Base-by-base conservation (phyloP, 2,797 vertebrate genomes). In the Peromyscus nudipes region DNA sequence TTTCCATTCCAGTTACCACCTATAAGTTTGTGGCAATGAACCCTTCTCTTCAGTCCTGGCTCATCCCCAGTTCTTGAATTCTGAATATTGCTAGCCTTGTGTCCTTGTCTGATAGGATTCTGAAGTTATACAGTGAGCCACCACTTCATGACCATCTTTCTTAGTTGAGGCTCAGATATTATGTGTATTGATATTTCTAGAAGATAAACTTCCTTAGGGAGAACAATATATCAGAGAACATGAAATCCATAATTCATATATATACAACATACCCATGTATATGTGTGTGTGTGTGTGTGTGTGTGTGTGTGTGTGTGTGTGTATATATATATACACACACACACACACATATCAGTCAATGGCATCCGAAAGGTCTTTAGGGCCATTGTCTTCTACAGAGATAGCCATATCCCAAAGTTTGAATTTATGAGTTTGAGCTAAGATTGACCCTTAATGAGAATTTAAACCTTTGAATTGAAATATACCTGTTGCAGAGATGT, bases 401-500 rank as follows among this genome's bases (percentile, higher is more conserved):
- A 80, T 79, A 94, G 40, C 69, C 91, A 49, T 96, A 91, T 46
- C 37, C 46, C 55, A 52, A 76, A 86, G 57, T 96, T 96, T 94
- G 91, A 92, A 25, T 86, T 97, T 83, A 91, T 64, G 46, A 92
- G 46, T 94, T 89, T 89, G 67, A 97, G 31, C 9, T 83, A 31
- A 65, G 27, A 69, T 1, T 92, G 46, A 34, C 80, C 40, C 69
- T 95, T 91, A 94, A 34, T 94, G 94, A 93, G 97, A 52, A 81
- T 96, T 83, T 95, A 71, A 91, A 87, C 77, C 90, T 92, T 96
- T 91, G n/a, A 97, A n/a, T 34, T 92, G 94, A 96, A 97, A 96
- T 92, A 97, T 95, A 93, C 82, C 91, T 97, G 97, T 98, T 97
- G 98, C 97, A 97, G 96, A 97, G 65, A 96, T 97, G 17, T 97